Base-by-base conservation (phyloP, 1,140 invertebrate genomes). In the Euwallacea similis region DNA sequence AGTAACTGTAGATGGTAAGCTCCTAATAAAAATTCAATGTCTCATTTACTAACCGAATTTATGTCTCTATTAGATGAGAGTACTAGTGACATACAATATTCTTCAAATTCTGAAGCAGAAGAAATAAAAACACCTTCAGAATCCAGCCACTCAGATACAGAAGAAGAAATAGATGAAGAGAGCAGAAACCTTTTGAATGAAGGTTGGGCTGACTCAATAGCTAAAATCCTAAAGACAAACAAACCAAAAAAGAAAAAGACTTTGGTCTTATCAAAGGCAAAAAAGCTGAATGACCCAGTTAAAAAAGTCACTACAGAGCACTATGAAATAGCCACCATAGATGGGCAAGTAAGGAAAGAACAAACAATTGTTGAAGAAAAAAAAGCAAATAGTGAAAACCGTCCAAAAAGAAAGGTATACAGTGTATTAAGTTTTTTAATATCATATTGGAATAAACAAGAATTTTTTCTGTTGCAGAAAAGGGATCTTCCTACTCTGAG, bases 211-310 rank as follows among this genome's bases (percentile, higher is more conserved):
- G 87, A 91, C 82, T 89, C 87, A 6, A 86, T 92, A 80, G 84
- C 86, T 53, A 91, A 92, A 83, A 91, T 94, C 77, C 82, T 94
- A 42, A 86, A 86, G 58, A 87, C 88, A 21, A 89, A 86, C 53
- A 91, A 92, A 79, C 90, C 91, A 2, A 90, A 91, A 82, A 85
- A 86, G 50, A 92, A 91, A 76, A 90, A 90, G 78, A 86, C 87
- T 0, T 78, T 92, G 67, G 89, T 93, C 4, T 79, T 95, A 62
- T 90, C 90, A 6, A 88, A 88, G 81, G 90, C 90, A 6, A 93
- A 91, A 78, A 90, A 89, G 79, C 79, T 90, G 69, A 86, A 83
- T 43, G 87, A 88, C 68, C 67, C 82, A 50, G 85, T 86, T 73
- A 82, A 84, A 74, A 76, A 77, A 66, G 81, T 85, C 69, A 77